Evolutionary conservation across 2,797 vertebrate genomes (phyloP).

Genomic region (Nannoperca obscura): DNA sequence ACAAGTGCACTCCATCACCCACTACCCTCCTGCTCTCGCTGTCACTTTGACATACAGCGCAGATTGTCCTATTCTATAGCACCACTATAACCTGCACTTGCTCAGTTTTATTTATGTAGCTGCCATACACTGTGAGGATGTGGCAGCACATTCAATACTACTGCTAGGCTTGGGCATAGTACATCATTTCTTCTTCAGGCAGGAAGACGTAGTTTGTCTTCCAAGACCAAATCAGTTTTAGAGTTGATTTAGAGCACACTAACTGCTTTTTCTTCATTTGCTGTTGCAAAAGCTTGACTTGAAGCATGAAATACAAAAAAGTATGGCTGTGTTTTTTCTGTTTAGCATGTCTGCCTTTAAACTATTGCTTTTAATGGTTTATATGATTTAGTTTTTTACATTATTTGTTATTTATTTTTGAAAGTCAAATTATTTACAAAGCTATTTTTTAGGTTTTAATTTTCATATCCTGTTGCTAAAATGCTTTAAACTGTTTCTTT

Average conservation of each 20-base stretch:
- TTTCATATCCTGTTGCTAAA: background rate
- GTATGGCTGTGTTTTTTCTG: background rate
- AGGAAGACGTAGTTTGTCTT: background rate
- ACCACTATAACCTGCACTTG: conserved; percentile 9
- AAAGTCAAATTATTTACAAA: background rate
- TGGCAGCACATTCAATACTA: background rate
- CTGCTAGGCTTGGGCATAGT: background rate
- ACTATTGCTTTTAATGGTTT: background rate
- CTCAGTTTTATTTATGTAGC: conserved; percentile 39
- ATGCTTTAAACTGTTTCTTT: background rate
- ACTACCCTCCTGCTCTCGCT: conserved; percentile 42
- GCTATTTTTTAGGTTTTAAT: background rate
- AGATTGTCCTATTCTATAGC: conserved; percentile 29
- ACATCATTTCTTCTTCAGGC: background rate
- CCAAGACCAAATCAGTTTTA: background rate
- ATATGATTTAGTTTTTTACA: too few species aligned
- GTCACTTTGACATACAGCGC: conserved; percentile 58
- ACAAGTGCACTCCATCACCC: conserved; percentile 63
- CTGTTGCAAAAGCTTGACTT: background rate
- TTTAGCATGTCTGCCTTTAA: background rate
- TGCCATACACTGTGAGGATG: conserved; percentile 7
- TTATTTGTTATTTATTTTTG: background rate
- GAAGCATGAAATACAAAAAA: background rate
- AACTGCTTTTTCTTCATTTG: background rate
- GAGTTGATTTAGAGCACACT: background rate